Conservation (phyloP, 2,888 invertebrate genomes). For the Drosophila rubida region DNA sequence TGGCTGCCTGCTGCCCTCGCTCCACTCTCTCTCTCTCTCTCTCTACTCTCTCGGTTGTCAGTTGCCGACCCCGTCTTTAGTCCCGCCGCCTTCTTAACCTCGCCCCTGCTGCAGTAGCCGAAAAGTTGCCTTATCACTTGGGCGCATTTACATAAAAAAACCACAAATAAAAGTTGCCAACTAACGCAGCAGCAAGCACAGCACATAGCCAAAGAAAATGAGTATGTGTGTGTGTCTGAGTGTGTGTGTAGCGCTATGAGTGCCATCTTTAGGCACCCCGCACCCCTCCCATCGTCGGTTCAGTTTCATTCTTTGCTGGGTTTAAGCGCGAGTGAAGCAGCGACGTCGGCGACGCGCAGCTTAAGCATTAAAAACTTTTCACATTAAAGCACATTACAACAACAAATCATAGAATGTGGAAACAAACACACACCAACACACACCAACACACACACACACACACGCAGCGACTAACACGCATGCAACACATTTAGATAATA, state of each 20-base stretch:
- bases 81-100: too few species aligned
- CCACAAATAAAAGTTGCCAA: slow-evolving; percentile 81
- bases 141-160: slow-evolving; percentile 81
- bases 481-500: slow-evolving; percentile 81
- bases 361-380: slow-evolving; percentile 81
- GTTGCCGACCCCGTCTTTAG: too few species aligned
- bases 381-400: slow-evolving; percentile 81
- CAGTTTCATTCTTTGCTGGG: slow-evolving; percentile 27
- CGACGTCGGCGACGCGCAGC: slow-evolving; percentile 56
- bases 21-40: neutral
- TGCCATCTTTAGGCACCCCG: slow-evolving; percentile 30
- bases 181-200: slow-evolving; percentile 68
- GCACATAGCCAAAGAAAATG: slow-evolving; percentile 70
- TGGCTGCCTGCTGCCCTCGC: slow-evolving; percentile 16
- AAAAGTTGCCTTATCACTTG: slow-evolving; percentile 82
- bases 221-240: slow-evolving; percentile 32
- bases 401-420: slow-evolving; percentile 74
- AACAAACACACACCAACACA: slow-evolving; percentile 52
- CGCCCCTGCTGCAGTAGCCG: slow-evolving; percentile 65
- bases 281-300: slow-evolving; percentile 1
- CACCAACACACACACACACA: slow-evolving; percentile 45
- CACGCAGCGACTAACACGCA: slow-evolving; percentile 56
- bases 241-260: slow-evolving; percentile 40
- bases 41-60: too few species aligned
- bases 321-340: slow-evolving; percentile 33